phyloP scores from a whole-genome alignment of 2,113 vertebrate species.

The Myanophis thanlyinensis region DNA sequence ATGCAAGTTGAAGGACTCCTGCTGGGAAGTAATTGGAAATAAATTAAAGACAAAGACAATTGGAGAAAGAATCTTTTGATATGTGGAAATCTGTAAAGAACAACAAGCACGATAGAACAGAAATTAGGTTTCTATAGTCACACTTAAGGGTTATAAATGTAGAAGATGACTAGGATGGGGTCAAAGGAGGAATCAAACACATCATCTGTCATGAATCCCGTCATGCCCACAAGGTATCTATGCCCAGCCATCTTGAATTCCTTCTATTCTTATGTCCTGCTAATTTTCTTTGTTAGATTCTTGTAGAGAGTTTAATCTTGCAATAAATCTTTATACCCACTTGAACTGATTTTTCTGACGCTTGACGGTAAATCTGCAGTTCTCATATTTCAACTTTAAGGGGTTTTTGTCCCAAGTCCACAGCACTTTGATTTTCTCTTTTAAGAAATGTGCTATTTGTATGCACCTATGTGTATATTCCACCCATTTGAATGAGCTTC shows the following conservation, averaged over 20 bases:
- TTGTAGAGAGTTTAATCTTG: not conserved
- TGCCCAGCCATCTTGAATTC: not conserved
- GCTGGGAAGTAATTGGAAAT: constrained; percentile 26
- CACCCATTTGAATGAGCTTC: not conserved
- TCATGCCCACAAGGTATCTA: not conserved
- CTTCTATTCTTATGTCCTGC: not conserved
- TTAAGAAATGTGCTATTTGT: not conserved
- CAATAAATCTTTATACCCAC: not conserved
- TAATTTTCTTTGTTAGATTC: not conserved
- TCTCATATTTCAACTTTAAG: not conserved
- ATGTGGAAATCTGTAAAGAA: not conserved
- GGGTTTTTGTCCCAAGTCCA: not conserved
- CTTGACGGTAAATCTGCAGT: not conserved
- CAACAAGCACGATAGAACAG: not conserved
- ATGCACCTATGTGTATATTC: not conserved
- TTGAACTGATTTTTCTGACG: not conserved
- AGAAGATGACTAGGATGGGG: not conserved
- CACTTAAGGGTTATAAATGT: not conserved
- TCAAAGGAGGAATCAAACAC: not conserved
- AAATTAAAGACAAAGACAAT: constrained; percentile 35
- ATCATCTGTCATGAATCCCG: not conserved
- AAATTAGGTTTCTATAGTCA: not conserved
- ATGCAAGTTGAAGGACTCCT: not conserved
- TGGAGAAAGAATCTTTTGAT: not conserved
- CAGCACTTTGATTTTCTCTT: not conserved